These are phyloP conservation scores for Aleadryas rufinucha DNA, from an alignment of 2,113 vertebrate genomes.

Conservation along the genomic window DNA sequence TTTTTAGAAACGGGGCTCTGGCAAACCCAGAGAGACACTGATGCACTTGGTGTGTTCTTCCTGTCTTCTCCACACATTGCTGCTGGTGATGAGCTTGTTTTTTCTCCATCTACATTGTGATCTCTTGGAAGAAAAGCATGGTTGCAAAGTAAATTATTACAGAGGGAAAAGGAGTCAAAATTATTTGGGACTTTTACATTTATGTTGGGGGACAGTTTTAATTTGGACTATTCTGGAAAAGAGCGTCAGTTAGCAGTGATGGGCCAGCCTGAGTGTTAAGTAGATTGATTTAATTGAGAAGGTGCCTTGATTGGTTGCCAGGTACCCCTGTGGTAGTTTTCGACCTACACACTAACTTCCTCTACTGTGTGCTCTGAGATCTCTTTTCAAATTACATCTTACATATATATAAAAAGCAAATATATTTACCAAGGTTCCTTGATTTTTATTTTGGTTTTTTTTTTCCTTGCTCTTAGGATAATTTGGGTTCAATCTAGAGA, in stretches of 20 bases:
- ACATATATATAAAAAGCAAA: neutral
- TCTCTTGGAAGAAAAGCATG: neutral
- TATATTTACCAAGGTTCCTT: neutral
- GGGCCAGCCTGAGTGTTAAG: neutral
- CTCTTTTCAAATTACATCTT: neutral
- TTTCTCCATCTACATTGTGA: neutral
- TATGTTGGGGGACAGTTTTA: neutral
- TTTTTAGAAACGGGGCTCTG: constrained; percentile 66
- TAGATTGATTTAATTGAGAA: neutral
- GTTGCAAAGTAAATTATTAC: neutral
- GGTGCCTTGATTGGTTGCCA: neutral
- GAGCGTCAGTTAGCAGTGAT: neutral
- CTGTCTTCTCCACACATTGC: neutral
- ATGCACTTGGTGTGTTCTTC: neutral
- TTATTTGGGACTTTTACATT: neutral
- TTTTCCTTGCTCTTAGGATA: neutral
- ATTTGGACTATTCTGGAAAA: neutral
- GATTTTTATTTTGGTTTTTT: neutral
- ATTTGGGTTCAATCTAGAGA: neutral
- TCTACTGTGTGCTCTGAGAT: neutral
- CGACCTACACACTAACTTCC: neutral
- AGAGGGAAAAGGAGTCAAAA: neutral
- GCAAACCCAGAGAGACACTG: neutral
- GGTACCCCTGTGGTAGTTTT: neutral
- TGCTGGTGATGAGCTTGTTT: accelerated